A percentile compares a stretch with the other conserved stretches of the same genome.
These are phyloP conservation scores for Alcedo atthis DNA, from an alignment of 2,797 vertebrate species.

Conservation along the genomic window DNA sequence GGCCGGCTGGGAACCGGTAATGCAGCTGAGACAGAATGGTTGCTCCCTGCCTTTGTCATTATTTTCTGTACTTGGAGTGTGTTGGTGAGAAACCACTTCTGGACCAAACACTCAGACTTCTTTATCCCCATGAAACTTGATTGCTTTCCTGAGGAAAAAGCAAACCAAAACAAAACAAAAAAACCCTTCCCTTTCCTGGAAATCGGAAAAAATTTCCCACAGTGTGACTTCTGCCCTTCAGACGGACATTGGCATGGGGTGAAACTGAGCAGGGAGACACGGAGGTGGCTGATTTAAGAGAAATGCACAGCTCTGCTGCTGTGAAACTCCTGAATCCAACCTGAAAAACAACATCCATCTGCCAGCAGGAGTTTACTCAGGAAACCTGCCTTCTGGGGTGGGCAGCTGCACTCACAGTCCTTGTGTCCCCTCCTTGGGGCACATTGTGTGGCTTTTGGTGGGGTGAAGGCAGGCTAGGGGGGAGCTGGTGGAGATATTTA, in stretches of 20 bases:
- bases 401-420: not conserved
- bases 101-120: not conserved
- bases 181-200: not conserved
- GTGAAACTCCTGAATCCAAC: not conserved
- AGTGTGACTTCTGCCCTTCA: accelerated
- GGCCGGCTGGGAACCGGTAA: not conserved
- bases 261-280: not conserved
- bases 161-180: not conserved
- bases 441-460: accelerated
- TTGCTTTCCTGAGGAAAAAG: not conserved
- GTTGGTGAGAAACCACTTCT: slow-evolving; percentile 23
- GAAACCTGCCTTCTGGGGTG: not conserved
- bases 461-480: not conserved
- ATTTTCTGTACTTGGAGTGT: slow-evolving; percentile 22
- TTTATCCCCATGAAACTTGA: not conserved
- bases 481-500: not conserved
- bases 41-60: slow-evolving; percentile 63
- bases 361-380: not conserved
- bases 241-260: accelerated
- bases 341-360: not conserved
- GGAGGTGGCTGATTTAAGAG: not conserved
- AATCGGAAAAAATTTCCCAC: slow-evolving; percentile 18
- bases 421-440: not conserved
- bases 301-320: not conserved
- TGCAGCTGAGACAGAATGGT: slow-evolving; percentile 48